Percentiles rank a stretch among this genome's conserved stretches.
Conservation (phyloP, 2,113 vertebrate species). For the Syngnathus floridae region DNA sequence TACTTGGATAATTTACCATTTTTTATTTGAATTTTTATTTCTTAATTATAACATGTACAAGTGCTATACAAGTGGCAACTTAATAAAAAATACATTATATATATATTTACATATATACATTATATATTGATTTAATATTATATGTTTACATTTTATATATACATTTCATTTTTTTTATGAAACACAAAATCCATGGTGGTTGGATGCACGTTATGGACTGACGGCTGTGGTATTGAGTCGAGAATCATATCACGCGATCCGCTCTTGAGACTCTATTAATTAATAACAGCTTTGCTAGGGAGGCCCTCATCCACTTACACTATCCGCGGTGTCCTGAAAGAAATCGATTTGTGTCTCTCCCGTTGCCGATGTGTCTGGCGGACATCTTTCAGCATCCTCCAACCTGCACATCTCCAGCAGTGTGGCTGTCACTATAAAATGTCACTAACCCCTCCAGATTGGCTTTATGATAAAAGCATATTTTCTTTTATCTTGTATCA, state of each 20-base stretch:
- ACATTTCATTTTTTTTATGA: background rate
- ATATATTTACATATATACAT: too few species aligned
- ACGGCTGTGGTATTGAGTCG: slow-evolving; percentile 60
- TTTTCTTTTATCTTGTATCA: too few species aligned
- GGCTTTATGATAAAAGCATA: slow-evolving; percentile 42
- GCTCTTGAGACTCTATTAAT: slow-evolving; percentile 73
- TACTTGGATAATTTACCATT: background rate
- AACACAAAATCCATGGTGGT: slow-evolving; percentile 13
- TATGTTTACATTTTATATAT: too few species aligned
- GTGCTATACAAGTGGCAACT: too few species aligned
- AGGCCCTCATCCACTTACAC: slow-evolving; percentile 60
- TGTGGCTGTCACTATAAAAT: slow-evolving; percentile 42
- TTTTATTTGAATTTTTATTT: too few species aligned
- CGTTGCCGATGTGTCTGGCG: slow-evolving; percentile 57
- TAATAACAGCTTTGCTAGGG: slow-evolving; percentile 71
- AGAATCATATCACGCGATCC: slow-evolving; percentile 60
- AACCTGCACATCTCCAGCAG: slow-evolving; percentile 48
- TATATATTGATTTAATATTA: too few species aligned
- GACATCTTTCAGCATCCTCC: slow-evolving; percentile 60
- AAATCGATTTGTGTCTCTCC: slow-evolving; percentile 68
- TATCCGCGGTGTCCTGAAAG: slow-evolving; percentile 65
- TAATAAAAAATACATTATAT: too few species aligned
- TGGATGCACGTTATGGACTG: slow-evolving; percentile 48
- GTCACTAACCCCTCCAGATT: too few species aligned
- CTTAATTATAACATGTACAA: too few species aligned